phyloP scores from a whole-genome alignment of 2,797 vertebrate genomes.

The Antennarius maculatus region DNA sequence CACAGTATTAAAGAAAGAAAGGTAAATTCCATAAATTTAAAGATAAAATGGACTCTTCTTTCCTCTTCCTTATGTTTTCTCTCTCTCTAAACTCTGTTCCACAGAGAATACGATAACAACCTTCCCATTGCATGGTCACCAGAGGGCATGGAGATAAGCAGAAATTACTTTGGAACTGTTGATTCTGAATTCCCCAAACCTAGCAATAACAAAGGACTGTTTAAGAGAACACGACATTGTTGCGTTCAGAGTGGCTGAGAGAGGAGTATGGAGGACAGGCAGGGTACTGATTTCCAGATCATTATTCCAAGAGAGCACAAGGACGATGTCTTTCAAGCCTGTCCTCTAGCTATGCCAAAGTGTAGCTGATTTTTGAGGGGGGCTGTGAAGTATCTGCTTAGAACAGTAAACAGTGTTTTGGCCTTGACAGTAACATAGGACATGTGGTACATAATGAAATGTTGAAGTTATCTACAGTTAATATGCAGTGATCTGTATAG shows the following conservation, averaged over 20 bases:
- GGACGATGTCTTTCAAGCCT: constrained; percentile 43
- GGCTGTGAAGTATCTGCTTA: constrained; percentile 46
- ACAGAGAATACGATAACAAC: constrained; percentile 46
- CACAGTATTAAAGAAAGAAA: neutral
- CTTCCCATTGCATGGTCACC: constrained; percentile 41
- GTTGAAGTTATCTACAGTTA: neutral
- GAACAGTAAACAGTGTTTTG: constrained; percentile 31
- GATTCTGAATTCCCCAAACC: constrained; percentile 57
- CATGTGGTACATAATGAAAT: constrained; percentile 6
- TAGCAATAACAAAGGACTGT: constrained; percentile 45
- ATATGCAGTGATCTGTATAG: neutral
- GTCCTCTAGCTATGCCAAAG: constrained; percentile 50
- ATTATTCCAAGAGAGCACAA: constrained; percentile 55
- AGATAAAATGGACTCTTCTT: constrained; percentile 2
- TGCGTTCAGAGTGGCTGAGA: constrained; percentile 18
- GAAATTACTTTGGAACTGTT: constrained; percentile 52
- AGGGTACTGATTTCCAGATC: constrained; percentile 47
- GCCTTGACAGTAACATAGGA: neutral
- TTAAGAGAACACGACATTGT: constrained; percentile 35
- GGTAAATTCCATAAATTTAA: neutral
- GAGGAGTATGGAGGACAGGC: constrained; percentile 15
- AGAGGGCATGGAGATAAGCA: constrained; percentile 58
- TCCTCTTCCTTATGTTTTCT: constrained; percentile 21
- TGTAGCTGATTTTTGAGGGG: constrained; percentile 36
- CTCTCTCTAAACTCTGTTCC: constrained; percentile 23